Base-by-base conservation (phyloP, 2,797 vertebrate species). In the Epinephelus coioides region DNA sequence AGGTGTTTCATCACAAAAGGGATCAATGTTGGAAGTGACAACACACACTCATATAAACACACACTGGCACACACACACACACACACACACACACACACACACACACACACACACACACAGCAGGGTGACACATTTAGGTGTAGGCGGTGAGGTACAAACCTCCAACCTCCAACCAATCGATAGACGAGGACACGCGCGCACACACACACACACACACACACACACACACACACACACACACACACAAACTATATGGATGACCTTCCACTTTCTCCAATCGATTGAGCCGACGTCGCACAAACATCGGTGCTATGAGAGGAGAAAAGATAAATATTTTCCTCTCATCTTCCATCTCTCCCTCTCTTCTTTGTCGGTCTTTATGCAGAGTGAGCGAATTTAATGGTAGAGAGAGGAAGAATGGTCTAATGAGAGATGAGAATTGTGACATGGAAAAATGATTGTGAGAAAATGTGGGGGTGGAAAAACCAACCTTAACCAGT, bases 1-100 rank as follows among this genome's bases (percentile, higher is more conserved):
- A 87, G 82, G 87, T 88, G 89, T 89, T 92, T 89, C 87, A 91
- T 90, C 84, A 88, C 81, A 85, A 82, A 85, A 25, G 34, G 53
- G 74, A 92, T 92, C 91, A 73, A 91, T 92, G 81, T 62, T 87
- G 46, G 38, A 84, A 76, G 78, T 78, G 81, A 88, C 79, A 85
- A 78, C 87, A 84, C 77, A 82, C 85, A 84, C 67, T 12, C 46
- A 47, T 43, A 70, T 11, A 60, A 38, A 44, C 38, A 56, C 57
- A 82, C 61, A 50, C 50, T 0, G 0, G 17, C 68, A 74, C 68
- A 44, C 65, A 43, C 13, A n/a, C 46, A 73, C 21, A 21, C 21
- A 21, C 21, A 21, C 21, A 21, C 21, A 21, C 21, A 21, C 61
- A 67, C 50, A 50, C 57, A 59, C 68, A 74, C 68, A 44, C 65